Percentiles rank a stretch among this genome's conserved stretches.
These are phyloP conservation scores for Troides helena DNA, from an alignment of 2,888 invertebrate species.

Conservation along the genomic window DNA sequence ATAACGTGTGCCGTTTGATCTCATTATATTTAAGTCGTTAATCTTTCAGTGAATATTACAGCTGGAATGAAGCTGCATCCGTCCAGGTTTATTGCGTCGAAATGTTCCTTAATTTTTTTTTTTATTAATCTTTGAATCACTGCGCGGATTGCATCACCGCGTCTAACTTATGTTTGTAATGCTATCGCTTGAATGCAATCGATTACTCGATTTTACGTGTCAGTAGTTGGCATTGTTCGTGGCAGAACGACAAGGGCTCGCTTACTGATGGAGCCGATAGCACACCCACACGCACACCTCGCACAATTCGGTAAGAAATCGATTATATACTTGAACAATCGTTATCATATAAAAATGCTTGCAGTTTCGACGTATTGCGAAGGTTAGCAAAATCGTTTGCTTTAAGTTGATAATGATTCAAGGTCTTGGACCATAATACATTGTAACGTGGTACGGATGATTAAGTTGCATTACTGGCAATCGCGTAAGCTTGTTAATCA, in stretches of 20 bases:
- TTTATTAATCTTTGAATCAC: background rate
- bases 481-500: constrained; percentile 5
- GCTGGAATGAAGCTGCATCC: background rate
- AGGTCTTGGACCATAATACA: background rate
- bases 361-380: background rate
- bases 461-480: constrained; percentile 3
- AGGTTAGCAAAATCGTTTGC: background rate
- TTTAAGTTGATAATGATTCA: constrained; percentile 30
- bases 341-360: background rate
- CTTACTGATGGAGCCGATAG: constrained; percentile 53
- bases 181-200: constrained; percentile 3
- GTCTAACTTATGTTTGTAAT: constrained; percentile 2
- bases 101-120: background rate
- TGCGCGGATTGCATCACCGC: background rate
- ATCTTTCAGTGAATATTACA: background rate
- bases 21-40: background rate
- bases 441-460: constrained; percentile 1
- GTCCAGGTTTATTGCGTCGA: background rate
- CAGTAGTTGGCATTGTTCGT: constrained; percentile 12
- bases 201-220: constrained; percentile 9
- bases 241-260: constrained; percentile 42
- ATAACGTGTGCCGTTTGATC: background rate
- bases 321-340: constrained; percentile 41
- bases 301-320: constrained; percentile 57
- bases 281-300: constrained; percentile 54